phyloP scores from a whole-genome alignment of 37 sponge, comb jelly and placozoan species.

The Diacarnus erythraeanus region DNA sequence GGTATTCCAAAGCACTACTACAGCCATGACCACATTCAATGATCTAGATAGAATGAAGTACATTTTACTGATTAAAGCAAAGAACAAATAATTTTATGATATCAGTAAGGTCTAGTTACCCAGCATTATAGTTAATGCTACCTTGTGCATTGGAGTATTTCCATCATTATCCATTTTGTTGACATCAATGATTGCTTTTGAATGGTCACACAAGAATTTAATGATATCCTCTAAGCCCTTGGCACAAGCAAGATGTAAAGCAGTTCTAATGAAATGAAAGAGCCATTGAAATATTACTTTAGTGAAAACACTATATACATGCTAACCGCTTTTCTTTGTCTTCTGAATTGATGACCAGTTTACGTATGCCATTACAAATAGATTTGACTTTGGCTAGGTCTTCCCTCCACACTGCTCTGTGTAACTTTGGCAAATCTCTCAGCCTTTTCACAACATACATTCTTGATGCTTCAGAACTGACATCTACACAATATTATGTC shows the following conservation, averaged over 20 bases:
- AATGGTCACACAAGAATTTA: not conserved
- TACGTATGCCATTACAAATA: not conserved
- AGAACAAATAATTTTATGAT: no score
- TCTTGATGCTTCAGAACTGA: not conserved
- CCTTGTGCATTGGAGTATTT: not conserved
- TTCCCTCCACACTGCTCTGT: not conserved
- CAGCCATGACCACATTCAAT: not conserved
- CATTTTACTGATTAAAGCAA: not conserved
- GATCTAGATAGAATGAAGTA: not conserved
- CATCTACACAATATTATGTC: not conserved
- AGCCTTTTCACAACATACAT: not conserved
- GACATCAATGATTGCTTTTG: not conserved
- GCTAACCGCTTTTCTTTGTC: not conserved
- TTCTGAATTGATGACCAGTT: not conserved
- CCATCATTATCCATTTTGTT: not conserved
- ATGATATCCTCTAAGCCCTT: not conserved
- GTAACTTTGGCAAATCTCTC: not conserved
- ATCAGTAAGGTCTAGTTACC: no score
- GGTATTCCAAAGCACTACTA: not conserved
- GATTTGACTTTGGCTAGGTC: not conserved
- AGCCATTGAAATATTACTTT: no score
- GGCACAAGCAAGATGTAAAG: not conserved
- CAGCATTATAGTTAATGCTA: no score
- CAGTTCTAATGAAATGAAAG: no score
- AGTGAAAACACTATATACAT: not conserved